Evolutionary conservation across 2,113 vertebrate species (phyloP).

Genomic region (Nipponia nippon): DNA sequence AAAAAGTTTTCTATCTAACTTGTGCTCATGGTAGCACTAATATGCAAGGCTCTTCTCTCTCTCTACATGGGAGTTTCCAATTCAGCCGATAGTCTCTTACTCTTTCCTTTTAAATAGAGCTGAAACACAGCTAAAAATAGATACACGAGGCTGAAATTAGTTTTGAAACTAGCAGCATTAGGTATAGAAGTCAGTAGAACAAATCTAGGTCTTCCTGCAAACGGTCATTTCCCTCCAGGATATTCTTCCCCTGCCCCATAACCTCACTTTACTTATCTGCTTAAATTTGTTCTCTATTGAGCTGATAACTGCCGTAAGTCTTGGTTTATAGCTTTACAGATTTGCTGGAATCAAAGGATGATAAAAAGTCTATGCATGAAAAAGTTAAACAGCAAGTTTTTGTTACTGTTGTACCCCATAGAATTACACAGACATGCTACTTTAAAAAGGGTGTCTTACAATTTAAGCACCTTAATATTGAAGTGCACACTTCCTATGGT

Average conservation of each 20-base stretch:
- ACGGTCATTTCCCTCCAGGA: slow-evolving; percentile 37
- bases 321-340: neutral
- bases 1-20: neutral
- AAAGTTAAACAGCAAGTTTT: neutral
- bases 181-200: slow-evolving; percentile 41
- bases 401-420: neutral
- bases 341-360: neutral
- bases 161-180: slow-evolving; percentile 42
- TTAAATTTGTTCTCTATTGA: slow-evolving; percentile 45
- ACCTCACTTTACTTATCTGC: slow-evolving; percentile 40
- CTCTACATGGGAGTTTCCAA: slow-evolving; percentile 24
- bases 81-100: neutral
- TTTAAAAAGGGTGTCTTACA: neutral
- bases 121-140: slow-evolving; percentile 26
- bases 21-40: neutral
- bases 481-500: neutral
- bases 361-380: neutral
- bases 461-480: neutral
- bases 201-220: slow-evolving; percentile 59
- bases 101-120: slow-evolving; percentile 22
- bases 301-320: neutral
- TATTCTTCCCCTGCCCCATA: slow-evolving; percentile 28
- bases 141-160: slow-evolving; percentile 27
- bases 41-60: slow-evolving; percentile 27
- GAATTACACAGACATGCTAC: neutral